phyloP scores from a whole-genome alignment of 1,140 invertebrate species.

The Drosophila rufa region DNA sequence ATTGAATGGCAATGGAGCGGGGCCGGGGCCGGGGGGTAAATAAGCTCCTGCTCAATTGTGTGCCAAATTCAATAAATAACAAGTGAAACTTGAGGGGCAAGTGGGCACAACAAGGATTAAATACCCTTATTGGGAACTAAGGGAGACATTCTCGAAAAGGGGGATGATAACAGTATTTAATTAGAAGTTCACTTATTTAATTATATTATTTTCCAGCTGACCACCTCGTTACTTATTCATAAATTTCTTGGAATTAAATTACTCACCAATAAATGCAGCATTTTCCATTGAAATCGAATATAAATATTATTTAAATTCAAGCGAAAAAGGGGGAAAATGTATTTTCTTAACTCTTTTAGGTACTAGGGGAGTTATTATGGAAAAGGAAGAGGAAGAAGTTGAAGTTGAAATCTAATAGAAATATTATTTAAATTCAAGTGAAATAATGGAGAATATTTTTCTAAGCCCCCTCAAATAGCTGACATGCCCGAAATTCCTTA shows the following conservation, averaged over 20 bases:
- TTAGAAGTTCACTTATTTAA: too few relatives aligned
- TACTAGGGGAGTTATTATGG: too few relatives aligned
- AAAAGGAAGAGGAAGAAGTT: too few relatives aligned
- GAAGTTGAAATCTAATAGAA: not conserved
- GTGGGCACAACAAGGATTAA: not conserved
- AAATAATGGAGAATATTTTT: not conserved
- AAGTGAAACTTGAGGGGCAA: not conserved
- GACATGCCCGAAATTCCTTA: not conserved
- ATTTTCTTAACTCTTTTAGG: too few relatives aligned
- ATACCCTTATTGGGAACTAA: slow-evolving; percentile 10
- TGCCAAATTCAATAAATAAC: slow-evolving; percentile 60
- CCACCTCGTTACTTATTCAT: too few relatives aligned
- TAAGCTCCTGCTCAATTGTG: slow-evolving; percentile 48
- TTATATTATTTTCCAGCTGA: not conserved
- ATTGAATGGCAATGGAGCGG: slow-evolving; percentile 21
- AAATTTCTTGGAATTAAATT: not conserved
- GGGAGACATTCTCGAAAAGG: too few relatives aligned
- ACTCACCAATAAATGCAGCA: too few relatives aligned
- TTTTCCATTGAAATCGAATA: not conserved
- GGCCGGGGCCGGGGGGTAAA: not conserved
- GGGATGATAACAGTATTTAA: too few relatives aligned
- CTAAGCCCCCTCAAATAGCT: not conserved
- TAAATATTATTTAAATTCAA: not conserved
- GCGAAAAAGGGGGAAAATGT: not conserved
- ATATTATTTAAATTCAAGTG: not conserved